These are phyloP conservation scores for Pipistrellus kuhlii DNA, from an alignment of 2,797 vertebrate genomes.

Conservation along the genomic window DNA sequence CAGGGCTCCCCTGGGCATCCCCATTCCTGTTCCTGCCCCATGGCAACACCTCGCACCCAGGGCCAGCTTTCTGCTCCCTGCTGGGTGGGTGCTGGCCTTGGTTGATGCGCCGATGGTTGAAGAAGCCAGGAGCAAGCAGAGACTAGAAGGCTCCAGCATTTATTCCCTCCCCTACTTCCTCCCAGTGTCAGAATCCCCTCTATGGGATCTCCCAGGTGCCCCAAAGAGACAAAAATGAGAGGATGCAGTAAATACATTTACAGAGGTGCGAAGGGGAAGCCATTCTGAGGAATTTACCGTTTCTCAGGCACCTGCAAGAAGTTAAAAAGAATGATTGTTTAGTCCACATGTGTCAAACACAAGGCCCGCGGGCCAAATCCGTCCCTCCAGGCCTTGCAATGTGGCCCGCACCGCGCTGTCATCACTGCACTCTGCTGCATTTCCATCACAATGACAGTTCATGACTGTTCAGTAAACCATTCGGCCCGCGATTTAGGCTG, in stretches of 20 bases:
- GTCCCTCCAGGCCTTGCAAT: too few species aligned
- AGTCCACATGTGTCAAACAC: too few species aligned
- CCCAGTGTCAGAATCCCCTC: background rate
- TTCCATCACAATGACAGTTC: too few species aligned
- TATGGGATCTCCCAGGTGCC: background rate
- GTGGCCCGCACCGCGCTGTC: too few species aligned
- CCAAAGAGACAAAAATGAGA: background rate
- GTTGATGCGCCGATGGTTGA: background rate
- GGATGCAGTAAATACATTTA: constrained; percentile 8
- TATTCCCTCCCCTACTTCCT: too few species aligned
- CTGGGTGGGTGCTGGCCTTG: background rate
- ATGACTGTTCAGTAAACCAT: too few species aligned
- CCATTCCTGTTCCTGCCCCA: background rate
- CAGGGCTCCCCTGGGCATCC: background rate
- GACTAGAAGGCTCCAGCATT: background rate
- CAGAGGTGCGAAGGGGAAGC: background rate
- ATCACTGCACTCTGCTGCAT: too few species aligned
- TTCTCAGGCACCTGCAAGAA: constrained; percentile 38
- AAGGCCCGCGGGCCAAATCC: too few species aligned
- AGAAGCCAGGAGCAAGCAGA: background rate
- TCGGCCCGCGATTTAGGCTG: too few species aligned
- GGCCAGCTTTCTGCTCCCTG: background rate
- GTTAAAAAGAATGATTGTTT: background rate
- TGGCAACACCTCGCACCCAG: background rate
- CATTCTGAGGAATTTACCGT: background rate